A percentile compares a stretch with the other conserved stretches of the same genome.
These are phyloP conservation scores for Agrypnus murinus DNA, from an alignment of 2,888 invertebrate species.

Conservation along the genomic window DNA sequence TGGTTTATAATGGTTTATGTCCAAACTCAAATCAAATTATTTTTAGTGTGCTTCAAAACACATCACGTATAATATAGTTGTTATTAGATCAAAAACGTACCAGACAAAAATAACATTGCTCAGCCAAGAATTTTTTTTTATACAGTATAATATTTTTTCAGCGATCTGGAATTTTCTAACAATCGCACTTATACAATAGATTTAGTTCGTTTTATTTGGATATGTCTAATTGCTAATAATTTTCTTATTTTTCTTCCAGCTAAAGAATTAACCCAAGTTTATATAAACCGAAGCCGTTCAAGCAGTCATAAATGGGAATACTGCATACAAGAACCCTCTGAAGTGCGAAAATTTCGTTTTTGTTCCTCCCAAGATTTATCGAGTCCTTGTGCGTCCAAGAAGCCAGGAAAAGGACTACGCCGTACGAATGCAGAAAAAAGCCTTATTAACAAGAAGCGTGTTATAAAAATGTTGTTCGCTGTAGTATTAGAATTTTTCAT, in stretches of 20 bases:
- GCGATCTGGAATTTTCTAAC: no score
- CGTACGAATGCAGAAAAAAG: constrained; percentile 73
- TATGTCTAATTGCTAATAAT: no score
- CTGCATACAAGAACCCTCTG: constrained; percentile 63
- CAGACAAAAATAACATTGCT: no score
- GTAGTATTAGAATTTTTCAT: constrained; percentile 82
- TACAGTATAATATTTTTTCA: constrained; percentile 1
- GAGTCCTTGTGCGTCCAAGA: constrained; percentile 49
- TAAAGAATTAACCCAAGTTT: constrained; percentile 70
- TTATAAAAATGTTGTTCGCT: constrained; percentile 79
- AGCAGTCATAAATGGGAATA: constrained; percentile 67
- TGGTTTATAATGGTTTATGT: no score
- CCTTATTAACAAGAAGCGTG: constrained; percentile 72
- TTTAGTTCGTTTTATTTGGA: no score
- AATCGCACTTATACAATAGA: no score
- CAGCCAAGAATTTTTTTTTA: no score
- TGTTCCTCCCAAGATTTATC: constrained; percentile 64
- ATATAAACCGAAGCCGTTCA: constrained; percentile 70
- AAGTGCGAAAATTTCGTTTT: constrained; percentile 64
- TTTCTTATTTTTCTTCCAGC: constrained; percentile 64
- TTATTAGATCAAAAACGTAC: no score
- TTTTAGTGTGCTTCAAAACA: no score
- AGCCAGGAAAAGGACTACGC: constrained; percentile 57
- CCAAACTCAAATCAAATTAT: no score
- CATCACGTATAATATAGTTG: no score